phyloP scores from a whole-genome alignment of 2,113 vertebrate genomes.

The Meleagris gallopavo region DNA sequence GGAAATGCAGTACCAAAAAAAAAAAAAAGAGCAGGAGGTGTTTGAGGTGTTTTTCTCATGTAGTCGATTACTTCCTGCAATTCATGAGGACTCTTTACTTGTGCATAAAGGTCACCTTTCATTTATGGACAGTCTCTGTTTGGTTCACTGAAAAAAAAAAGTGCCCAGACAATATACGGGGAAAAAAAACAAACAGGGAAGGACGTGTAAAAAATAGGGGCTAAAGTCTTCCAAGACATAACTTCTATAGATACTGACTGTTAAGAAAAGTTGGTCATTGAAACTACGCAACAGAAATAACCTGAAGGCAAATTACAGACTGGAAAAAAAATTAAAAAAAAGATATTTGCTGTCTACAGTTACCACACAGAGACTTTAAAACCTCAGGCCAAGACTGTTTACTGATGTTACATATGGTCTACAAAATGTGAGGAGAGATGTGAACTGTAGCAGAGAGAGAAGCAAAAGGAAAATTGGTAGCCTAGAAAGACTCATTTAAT shows the following conservation, averaged over 20 bases:
- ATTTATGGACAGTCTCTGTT: conserved; percentile 54
- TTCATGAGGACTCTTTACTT: conserved; percentile 75
- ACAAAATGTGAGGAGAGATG: neutral
- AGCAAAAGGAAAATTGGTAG: neutral
- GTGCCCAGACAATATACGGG: conserved; percentile 42
- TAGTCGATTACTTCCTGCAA: conserved; percentile 73
- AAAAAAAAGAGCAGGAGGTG: conserved; percentile 41
- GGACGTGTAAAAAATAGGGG: conserved; percentile 33
- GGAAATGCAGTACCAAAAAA: too few species aligned
- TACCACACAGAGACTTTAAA: neutral
- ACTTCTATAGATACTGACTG: conserved; percentile 14
- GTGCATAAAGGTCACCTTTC: conserved; percentile 77
- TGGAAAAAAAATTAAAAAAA: neutral
- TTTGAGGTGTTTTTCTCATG: conserved; percentile 66
- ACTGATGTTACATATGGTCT: neutral
- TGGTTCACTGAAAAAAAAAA: conserved; percentile 59
- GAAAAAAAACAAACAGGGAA: neutral
- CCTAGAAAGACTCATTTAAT: neutral
- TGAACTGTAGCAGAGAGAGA: neutral
- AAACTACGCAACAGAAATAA: neutral
- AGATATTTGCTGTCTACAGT: neutral
- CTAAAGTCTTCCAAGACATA: neutral
- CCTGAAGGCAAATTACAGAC: neutral
- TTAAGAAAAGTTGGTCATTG: neutral
- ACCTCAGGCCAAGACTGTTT: neutral